A percentile compares a stretch with the other conserved stretches of the same genome.
These are phyloP conservation scores for Gastrophryne carolinensis DNA, from an alignment of 2,797 vertebrate species.

Conservation along the genomic window DNA sequence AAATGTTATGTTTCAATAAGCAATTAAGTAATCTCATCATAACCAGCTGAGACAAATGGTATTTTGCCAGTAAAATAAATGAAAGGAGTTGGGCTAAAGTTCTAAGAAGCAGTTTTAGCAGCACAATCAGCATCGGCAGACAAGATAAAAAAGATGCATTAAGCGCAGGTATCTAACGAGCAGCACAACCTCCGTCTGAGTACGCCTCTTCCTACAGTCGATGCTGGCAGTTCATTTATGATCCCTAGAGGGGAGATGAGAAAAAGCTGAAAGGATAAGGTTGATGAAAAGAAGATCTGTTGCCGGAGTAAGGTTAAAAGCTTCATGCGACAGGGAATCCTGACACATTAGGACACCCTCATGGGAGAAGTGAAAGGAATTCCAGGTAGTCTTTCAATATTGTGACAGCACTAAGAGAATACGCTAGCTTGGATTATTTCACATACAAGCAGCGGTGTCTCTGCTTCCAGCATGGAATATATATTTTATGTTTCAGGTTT, in stretches of 20 bases:
- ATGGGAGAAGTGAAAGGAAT: slow-evolving; percentile 46
- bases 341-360: slow-evolving; percentile 49
- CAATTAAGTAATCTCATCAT: background rate
- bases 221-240: slow-evolving; percentile 43
- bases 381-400: slow-evolving; percentile 53
- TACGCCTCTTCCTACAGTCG: slow-evolving; percentile 3
- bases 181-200: slow-evolving; percentile 4
- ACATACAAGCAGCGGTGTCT: slow-evolving; percentile 7
- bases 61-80: background rate
- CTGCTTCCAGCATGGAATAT: background rate
- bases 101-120: background rate
- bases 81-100: background rate
- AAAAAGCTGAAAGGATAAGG: slow-evolving; percentile 27
- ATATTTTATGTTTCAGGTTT: background rate
- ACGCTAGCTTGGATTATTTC: slow-evolving; percentile 19
- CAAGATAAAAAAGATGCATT: slow-evolving; percentile 28
- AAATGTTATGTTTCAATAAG: slow-evolving; percentile 13
- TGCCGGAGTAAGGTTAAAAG: slow-evolving; percentile 53
- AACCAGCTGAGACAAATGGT: background rate
- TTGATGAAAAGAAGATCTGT: slow-evolving; percentile 39
- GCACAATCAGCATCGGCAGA: slow-evolving; percentile 15
- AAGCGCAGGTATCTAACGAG: slow-evolving; percentile 40
- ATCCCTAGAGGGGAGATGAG: slow-evolving; percentile 36
- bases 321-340: slow-evolving; percentile 45
- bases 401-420: slow-evolving; percentile 32